phyloP scores from a whole-genome alignment of 2,797 vertebrate species.

The Calcarius lapponicus region DNA sequence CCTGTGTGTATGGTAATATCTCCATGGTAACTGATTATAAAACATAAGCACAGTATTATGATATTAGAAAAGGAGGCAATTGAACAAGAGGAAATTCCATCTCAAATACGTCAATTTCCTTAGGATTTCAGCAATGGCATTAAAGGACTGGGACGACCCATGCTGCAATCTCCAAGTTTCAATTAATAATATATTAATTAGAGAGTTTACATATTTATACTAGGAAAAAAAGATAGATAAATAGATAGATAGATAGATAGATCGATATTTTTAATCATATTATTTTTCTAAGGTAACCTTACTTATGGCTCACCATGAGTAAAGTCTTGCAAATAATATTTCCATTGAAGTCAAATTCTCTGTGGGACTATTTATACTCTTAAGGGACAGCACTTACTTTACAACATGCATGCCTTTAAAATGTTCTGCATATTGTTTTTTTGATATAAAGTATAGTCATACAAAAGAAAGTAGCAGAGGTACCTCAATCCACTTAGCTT shows the following conservation, averaged over 20 bases:
- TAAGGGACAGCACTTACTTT: background rate
- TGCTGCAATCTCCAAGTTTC: background rate
- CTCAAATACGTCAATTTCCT: constrained; percentile 21
- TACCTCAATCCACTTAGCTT: background rate
- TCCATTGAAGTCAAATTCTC: background rate
- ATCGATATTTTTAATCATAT: background rate
- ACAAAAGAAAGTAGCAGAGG: background rate
- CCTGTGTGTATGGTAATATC: constrained; percentile 48
- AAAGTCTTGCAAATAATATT: background rate
- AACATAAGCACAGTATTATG: constrained; percentile 65
- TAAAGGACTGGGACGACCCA: background rate
- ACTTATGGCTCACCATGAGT: background rate
- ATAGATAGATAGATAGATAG: too few species aligned
- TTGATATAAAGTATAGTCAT: background rate
- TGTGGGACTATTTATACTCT: background rate
- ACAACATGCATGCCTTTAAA: background rate
- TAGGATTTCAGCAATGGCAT: background rate
- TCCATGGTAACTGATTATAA: constrained; percentile 72
- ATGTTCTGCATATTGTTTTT: background rate
- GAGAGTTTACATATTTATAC: background rate
- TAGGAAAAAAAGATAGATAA: background rate
- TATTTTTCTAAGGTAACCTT: background rate
- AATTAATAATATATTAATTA: background rate
- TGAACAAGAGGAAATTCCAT: constrained; percentile 42
- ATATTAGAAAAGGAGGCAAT: constrained; percentile 46